Percentiles rank a stretch among this genome's conserved stretches.
These are phyloP conservation scores for Podarcis muralis DNA, from an alignment of 2,113 vertebrate species.

Conservation along the genomic window DNA sequence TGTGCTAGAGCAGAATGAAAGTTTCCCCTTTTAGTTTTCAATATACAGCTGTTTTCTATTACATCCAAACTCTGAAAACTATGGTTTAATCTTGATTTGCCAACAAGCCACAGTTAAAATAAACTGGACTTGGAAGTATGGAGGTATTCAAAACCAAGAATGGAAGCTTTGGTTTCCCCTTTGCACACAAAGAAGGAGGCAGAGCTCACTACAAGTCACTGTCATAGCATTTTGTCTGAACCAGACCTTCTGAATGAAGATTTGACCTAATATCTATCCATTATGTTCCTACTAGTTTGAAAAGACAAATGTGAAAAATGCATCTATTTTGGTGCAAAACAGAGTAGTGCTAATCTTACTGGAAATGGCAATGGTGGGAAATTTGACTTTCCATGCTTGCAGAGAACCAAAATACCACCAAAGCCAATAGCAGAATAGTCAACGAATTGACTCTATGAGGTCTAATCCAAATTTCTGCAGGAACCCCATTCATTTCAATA, in stretches of 20 bases:
- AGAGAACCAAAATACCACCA: background rate
- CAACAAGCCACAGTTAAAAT: background rate
- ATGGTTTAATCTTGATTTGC: background rate
- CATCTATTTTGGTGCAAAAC: background rate
- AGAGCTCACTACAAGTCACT: background rate
- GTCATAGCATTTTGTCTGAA: background rate
- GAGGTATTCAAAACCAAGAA: background rate
- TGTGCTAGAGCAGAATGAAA: background rate
- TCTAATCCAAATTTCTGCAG: background rate
- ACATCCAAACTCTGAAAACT: background rate
- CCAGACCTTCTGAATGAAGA: background rate
- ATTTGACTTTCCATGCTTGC: background rate
- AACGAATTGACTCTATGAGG: background rate
- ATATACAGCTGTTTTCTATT: background rate
- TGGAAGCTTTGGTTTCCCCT: background rate
- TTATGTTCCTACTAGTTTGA: background rate
- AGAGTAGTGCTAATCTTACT: background rate
- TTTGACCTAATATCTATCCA: background rate
- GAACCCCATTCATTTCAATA: background rate
- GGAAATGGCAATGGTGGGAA: background rate
- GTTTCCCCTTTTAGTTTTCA: background rate
- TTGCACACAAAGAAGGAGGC: background rate
- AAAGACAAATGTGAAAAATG: background rate
- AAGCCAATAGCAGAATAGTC: background rate
- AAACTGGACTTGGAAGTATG: background rate